Conservation (phyloP, 1,140 invertebrate genomes). For the Drosophila mojavensis region DNA sequence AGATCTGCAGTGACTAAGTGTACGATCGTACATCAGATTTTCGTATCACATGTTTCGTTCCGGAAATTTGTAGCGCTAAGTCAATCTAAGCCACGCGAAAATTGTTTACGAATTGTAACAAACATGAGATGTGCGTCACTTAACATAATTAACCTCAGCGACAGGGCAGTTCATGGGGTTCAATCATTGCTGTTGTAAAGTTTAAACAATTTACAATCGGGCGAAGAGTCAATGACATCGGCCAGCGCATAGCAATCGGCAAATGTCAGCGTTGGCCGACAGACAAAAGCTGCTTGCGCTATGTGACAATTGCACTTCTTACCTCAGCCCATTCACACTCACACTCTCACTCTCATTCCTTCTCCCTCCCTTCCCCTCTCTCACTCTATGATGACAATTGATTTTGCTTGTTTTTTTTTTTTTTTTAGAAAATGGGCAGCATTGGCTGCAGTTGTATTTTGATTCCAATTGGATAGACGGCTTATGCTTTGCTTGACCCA, state of each 20-base stretch:
- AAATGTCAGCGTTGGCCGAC: conserved; percentile 12
- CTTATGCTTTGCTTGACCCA: conserved; percentile 42
- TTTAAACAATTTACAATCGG: conserved; percentile 14
- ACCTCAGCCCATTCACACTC: background rate
- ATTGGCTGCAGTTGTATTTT: conserved; percentile 59
- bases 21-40: background rate
- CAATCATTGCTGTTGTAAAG: conserved; percentile 54
- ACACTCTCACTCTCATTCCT: background rate
- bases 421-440: conserved; percentile 39
- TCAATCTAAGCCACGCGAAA: background rate
- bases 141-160: conserved; percentile 65
- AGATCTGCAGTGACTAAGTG: background rate
- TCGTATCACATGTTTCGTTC: conserved; percentile 33
- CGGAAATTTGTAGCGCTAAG: background rate
- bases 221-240: conserved; percentile 62
- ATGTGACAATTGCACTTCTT: too few species aligned
- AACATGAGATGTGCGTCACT: conserved; percentile 48
- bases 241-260: conserved; percentile 22
- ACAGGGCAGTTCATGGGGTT: conserved; percentile 25
- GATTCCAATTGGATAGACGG: conserved; percentile 45
- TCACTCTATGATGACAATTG: background rate
- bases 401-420: conserved; percentile 18
- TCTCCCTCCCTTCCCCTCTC: too few species aligned
- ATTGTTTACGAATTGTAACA: conserved; percentile 9
- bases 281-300: conserved; percentile 16